A percentile compares a stretch with the other conserved stretches of the same genome.
phyloP scores from a whole-genome alignment of 2,113 vertebrate genomes.

The Furnarius figulus region DNA sequence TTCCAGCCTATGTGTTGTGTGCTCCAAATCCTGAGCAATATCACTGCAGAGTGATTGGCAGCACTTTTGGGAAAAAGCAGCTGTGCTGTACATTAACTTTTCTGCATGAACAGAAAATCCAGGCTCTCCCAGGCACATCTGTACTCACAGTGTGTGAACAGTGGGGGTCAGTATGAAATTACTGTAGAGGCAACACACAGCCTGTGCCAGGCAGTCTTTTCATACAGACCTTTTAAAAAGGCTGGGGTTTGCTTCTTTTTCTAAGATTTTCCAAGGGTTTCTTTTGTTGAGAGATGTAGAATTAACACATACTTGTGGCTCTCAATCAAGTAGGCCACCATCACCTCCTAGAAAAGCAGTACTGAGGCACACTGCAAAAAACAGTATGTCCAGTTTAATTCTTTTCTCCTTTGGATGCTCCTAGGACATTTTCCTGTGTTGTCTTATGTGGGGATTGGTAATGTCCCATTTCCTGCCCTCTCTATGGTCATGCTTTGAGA shows the following conservation, averaged over 20 bases:
- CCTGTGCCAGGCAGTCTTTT: not conserved
- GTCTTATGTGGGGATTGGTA: not conserved
- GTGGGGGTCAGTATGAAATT: conserved; percentile 12
- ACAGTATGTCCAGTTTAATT: not conserved
- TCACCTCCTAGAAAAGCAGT: not conserved
- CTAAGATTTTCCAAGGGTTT: not conserved
- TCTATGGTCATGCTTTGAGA: not conserved
- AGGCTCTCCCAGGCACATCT: accelerated
- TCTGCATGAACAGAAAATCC: not conserved
- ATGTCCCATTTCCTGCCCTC: not conserved
- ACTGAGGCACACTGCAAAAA: not conserved
- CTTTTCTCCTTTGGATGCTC: not conserved
- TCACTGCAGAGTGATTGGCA: not conserved
- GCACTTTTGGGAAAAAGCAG: not conserved
- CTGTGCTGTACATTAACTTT: not conserved
- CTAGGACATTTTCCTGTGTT: not conserved
- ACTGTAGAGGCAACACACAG: not conserved
- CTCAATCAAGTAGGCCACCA: not conserved
- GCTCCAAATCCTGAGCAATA: not conserved
- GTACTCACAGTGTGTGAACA: not conserved
- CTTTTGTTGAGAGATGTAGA: not conserved
- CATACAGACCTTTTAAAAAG: not conserved
- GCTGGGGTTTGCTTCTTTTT: not conserved
- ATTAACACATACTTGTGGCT: not conserved
- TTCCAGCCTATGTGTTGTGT: not conserved